A percentile compares a stretch with the other conserved stretches of the same genome.
These are phyloP conservation scores for Chesias legatella DNA, from an alignment of 2,888 invertebrate species.

Conservation along the genomic window DNA sequence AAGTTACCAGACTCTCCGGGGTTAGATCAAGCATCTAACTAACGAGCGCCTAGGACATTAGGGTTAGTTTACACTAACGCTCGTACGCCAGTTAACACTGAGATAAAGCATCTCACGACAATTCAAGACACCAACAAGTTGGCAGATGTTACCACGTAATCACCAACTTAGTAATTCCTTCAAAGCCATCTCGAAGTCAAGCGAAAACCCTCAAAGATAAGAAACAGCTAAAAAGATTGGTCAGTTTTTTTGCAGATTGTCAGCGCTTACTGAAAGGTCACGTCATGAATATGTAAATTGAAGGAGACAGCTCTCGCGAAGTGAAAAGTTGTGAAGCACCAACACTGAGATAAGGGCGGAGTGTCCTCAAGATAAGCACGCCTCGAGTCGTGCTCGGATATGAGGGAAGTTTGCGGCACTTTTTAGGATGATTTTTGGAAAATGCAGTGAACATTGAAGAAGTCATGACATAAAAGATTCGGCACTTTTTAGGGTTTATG, in stretches of 20 bases:
- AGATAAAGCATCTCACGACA: no score
- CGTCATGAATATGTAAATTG: conserved; percentile 46
- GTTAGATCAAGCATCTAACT: no score
- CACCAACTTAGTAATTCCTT: no score
- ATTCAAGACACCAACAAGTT: no score
- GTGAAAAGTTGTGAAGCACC: conserved; percentile 42
- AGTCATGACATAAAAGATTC: background rate
- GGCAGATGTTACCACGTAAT: no score
- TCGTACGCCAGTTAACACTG: no score
- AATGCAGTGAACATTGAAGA: background rate
- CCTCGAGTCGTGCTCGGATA: conserved; percentile 12
- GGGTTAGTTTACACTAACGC: no score
- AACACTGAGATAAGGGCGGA: conserved; percentile 36
- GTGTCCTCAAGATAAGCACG: conserved; percentile 35
- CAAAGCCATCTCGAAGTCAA: no score
- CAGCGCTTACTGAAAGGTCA: conserved; percentile 30
- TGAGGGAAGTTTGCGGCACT: conserved; percentile 13
- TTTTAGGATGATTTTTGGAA: conserved; percentile 9
- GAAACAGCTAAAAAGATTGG: conserved; percentile 17
- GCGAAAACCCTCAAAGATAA: background rate
- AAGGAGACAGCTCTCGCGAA: conserved; percentile 33
- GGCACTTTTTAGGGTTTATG: no score
- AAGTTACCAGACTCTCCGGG: no score
- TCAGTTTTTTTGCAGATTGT: conserved; percentile 24
- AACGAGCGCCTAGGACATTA: no score